phyloP scores from a whole-genome alignment of 2,113 vertebrate genomes.

The Rhizomys pruinosus region DNA sequence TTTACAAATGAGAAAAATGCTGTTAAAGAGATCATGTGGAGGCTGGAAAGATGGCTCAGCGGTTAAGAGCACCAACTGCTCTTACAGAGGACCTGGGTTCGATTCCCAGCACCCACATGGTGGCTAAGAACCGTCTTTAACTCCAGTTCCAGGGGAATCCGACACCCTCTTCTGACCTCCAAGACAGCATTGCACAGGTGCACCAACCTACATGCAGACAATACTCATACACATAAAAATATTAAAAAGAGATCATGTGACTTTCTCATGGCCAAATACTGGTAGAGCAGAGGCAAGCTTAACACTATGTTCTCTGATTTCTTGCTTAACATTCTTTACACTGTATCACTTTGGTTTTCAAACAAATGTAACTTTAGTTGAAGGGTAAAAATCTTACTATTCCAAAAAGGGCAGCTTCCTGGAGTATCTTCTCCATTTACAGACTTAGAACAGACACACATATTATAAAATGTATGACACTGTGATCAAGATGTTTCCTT shows the following conservation, averaged over 20 bases:
- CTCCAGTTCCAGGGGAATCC: too few species aligned
- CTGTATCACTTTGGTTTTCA: slow-evolving; percentile 25
- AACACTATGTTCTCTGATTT: slow-evolving; percentile 17
- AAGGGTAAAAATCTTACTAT: background rate
- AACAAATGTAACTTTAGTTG: slow-evolving; percentile 41
- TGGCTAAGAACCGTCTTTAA: too few species aligned
- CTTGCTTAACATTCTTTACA: slow-evolving; percentile 43
- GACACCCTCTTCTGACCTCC: too few species aligned
- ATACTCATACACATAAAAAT: too few species aligned
- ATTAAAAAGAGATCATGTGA: background rate
- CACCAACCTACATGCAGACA: too few species aligned
- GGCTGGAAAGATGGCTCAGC: too few species aligned
- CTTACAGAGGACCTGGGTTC: too few species aligned
- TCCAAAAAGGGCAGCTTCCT: slow-evolving; percentile 22
- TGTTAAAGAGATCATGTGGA: too few species aligned
- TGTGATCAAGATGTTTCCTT: slow-evolving; percentile 44
- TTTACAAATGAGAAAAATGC: slow-evolving; percentile 49
- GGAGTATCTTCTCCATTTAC: background rate
- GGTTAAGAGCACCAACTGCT: too few species aligned
- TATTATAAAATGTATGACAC: slow-evolving; percentile 23
- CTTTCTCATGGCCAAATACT: background rate
- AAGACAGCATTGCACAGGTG: too few species aligned
- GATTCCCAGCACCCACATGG: too few species aligned
- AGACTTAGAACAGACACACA: slow-evolving; percentile 46
- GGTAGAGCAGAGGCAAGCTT: slow-evolving; percentile 13